A percentile compares a stretch with the other conserved stretches of the same genome.
Evolutionary conservation across 1,140 invertebrate genomes (phyloP).

Genomic region (Chymomyza costata): DNA sequence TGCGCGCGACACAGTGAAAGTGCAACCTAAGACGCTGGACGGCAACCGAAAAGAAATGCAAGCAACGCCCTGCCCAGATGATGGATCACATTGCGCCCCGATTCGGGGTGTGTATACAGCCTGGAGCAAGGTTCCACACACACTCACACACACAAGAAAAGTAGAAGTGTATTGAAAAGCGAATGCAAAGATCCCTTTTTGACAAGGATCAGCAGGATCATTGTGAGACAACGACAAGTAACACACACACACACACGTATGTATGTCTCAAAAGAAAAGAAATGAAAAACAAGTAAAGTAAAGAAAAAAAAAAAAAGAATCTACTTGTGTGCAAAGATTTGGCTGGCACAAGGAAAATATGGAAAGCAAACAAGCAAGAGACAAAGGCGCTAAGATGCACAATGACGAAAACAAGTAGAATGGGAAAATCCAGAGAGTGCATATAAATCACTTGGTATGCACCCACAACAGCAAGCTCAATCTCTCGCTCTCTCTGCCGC

Average conservation of each 20-base stretch:
- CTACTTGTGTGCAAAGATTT: background rate
- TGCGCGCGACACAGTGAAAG: slow-evolving; percentile 39
- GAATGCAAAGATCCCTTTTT: slow-evolving; percentile 33
- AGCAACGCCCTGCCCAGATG: slow-evolving; percentile 37
- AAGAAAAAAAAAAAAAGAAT: slow-evolving; percentile 1
- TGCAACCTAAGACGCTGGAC: no score
- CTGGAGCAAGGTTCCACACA: slow-evolving; percentile 1
- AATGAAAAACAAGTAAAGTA: slow-evolving; percentile 14
- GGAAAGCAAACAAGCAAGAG: background rate
- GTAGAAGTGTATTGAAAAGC: slow-evolving; percentile 64
- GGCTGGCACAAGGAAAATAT: background rate
- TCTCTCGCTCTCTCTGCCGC: no score
- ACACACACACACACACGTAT: slow-evolving; percentile 1
- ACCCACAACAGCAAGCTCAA: no score
- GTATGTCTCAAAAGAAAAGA: slow-evolving; percentile 35
- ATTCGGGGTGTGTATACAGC: background rate
- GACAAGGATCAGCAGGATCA: slow-evolving; percentile 52
- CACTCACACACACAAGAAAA: slow-evolving; percentile 27
- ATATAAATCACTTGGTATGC: no score
- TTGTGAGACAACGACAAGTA: slow-evolving; percentile 21
- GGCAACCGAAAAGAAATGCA: no score
- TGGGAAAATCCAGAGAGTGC: slow-evolving; percentile 3
- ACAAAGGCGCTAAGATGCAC: slow-evolving; percentile 27
- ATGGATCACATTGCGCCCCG: slow-evolving; percentile 49
- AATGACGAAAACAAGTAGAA: slow-evolving; percentile 16